Percentiles rank a stretch among this genome's conserved stretches.
These are phyloP conservation scores for Diogma glabrata DNA, from an alignment of 2,888 invertebrate species.

Conservation along the genomic window DNA sequence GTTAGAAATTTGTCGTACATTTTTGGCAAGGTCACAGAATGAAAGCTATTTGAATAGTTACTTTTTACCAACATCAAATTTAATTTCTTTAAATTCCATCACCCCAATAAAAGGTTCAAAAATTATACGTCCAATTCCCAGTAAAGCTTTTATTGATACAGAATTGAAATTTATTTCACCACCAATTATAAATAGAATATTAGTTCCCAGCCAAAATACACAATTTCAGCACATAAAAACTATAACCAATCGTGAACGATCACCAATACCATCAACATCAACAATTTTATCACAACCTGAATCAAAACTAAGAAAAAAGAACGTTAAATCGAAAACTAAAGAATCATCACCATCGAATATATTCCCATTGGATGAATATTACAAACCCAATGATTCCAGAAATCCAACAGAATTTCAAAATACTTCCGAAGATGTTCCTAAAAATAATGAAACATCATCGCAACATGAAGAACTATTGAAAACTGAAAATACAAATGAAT, in stretches of 20 bases:
- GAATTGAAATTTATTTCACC: slow-evolving; percentile 31
- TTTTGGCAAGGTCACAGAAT: slow-evolving; percentile 43
- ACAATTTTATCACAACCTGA: background rate
- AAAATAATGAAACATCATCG: slow-evolving; percentile 1
- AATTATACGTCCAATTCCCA: slow-evolving; percentile 45
- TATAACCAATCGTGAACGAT: slow-evolving; percentile 11
- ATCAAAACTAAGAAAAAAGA: slow-evolving; percentile 3
- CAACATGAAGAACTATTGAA: slow-evolving; percentile 11
- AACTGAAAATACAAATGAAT: slow-evolving; percentile 20
- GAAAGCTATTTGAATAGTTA: background rate
- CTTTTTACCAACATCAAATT: background rate
- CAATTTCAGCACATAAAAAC: slow-evolving; percentile 19
- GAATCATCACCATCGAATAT: background rate
- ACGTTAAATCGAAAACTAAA: background rate
- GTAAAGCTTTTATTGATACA: slow-evolving; percentile 32
- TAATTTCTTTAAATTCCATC: background rate
- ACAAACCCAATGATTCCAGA: background rate
- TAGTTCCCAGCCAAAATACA: slow-evolving; percentile 23
- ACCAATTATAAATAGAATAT: slow-evolving; percentile 22
- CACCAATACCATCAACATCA: slow-evolving; percentile 13
- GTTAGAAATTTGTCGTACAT: slow-evolving; percentile 52
- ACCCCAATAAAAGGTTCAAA: slow-evolving; percentile 4
- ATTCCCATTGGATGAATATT: background rate
- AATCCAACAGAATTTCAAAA: no score
- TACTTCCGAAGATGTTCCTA: no score